Evolutionary conservation across 1,140 invertebrate species (phyloP).

Genomic region (Brachionus manjavacas): DNA sequence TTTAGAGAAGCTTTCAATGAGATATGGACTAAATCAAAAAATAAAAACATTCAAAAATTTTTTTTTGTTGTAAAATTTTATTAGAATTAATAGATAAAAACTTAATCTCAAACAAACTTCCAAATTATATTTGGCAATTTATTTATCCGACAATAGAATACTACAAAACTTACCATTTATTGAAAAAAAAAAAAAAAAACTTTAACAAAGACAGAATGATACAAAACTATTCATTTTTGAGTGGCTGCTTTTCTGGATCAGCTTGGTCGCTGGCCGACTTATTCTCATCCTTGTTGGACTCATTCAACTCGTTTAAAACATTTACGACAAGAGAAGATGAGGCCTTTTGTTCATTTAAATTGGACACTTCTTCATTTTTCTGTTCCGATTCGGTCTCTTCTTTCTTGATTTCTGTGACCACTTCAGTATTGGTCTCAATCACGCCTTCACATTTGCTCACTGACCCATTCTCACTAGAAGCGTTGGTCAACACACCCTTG

Average conservation of each 20-base stretch:
- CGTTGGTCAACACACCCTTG: conserved; percentile 33
- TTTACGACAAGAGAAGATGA: conserved; percentile 25
- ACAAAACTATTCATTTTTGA: conserved; percentile 16
- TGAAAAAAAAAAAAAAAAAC: neutral
- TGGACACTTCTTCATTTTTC: neutral
- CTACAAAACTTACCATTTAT: neutral
- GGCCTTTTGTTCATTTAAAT: neutral
- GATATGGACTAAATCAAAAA: too few species aligned
- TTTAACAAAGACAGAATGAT: neutral
- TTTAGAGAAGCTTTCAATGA: too few species aligned
- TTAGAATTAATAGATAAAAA: conserved; percentile 14
- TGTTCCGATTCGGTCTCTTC: neutral
- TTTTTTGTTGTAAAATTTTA: neutral
- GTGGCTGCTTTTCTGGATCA: conserved; percentile 7
- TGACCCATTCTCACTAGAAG: conserved; percentile 1
- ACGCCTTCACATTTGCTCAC: neutral
- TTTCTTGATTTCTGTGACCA: neutral
- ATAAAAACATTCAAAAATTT: too few species aligned
- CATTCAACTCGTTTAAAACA: conserved; percentile 41
- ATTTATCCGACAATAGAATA: neutral
- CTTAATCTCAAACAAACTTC: neutral
- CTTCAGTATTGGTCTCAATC: neutral
- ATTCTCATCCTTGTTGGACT: neutral
- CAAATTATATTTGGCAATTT: neutral
- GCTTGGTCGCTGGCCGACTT: neutral